Evolutionary conservation across 2,797 vertebrate species (phyloP).

Genomic region (Parauchenoglanis punctatus): DNA sequence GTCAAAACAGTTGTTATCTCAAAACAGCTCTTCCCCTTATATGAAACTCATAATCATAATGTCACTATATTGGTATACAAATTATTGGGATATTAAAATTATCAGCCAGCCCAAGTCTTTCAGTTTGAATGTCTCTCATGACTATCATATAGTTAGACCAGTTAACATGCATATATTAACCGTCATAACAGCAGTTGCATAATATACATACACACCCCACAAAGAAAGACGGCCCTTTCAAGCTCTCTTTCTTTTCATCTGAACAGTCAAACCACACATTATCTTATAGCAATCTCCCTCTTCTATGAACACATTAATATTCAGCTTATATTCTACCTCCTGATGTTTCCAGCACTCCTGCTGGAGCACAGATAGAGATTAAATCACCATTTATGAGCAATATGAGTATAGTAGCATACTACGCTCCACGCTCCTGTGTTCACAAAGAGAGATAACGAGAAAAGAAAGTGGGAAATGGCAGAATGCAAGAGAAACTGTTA

Average conservation of each 20-base stretch:
- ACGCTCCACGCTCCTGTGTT: background rate
- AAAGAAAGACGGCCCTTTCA: background rate
- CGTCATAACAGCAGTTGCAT: background rate
- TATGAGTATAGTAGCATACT: background rate
- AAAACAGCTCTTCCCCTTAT: background rate
- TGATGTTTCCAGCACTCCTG: conserved; percentile 10
- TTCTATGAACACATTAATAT: conserved; percentile 2
- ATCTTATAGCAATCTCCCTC: background rate
- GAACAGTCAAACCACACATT: background rate
- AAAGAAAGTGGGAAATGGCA: background rate
- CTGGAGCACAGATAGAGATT: conserved; percentile 19
- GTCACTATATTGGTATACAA: background rate
- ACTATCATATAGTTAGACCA: background rate
- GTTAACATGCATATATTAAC: background rate
- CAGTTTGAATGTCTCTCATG: background rate
- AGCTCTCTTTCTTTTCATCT: background rate
- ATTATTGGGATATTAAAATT: background rate
- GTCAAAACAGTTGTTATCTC: background rate
- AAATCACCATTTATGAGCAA: conserved; percentile 29
- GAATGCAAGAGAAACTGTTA: background rate
- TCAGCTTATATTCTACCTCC: conserved; percentile 17
- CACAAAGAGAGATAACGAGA: background rate
- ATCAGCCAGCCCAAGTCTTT: background rate
- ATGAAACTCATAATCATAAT: background rate
- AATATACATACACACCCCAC: background rate